phyloP scores from a whole-genome alignment of 1,140 invertebrate genomes.

The Psix sp. region DNA sequence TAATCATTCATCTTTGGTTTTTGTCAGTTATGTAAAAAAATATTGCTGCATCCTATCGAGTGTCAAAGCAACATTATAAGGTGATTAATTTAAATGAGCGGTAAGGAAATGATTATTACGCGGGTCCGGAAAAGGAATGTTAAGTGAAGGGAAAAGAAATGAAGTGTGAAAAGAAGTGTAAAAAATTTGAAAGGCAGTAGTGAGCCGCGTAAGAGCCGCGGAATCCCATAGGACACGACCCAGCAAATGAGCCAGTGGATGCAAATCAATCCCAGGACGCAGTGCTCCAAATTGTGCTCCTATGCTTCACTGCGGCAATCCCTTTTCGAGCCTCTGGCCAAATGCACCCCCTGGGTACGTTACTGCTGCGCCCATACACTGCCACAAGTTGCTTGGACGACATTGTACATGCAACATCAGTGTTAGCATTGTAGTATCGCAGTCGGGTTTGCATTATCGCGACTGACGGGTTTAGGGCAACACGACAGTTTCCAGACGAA shows the following conservation, averaged over 20 bases:
- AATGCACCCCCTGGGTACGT: constrained; percentile 67
- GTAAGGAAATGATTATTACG: too few species aligned
- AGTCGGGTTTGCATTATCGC: constrained; percentile 48
- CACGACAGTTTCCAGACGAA: constrained; percentile 35
- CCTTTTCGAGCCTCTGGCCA: constrained; percentile 66
- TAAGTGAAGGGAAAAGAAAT: constrained; percentile 28
- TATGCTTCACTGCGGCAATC: constrained; percentile 70
- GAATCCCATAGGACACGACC: constrained; percentile 67
- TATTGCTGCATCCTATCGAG: too few species aligned
- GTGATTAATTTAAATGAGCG: too few species aligned
- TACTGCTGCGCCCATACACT: constrained; percentile 40
- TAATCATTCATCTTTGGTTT: too few species aligned
- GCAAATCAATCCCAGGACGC: constrained; percentile 75
- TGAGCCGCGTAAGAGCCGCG: constrained; percentile 20
- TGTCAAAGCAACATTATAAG: too few species aligned
- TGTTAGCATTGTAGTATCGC: constrained; percentile 20
- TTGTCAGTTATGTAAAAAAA: too few species aligned
- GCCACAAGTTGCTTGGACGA: constrained; percentile 29
- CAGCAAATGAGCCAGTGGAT: constrained; percentile 74
- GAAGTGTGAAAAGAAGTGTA: constrained; percentile 20
- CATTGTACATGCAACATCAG: constrained; percentile 24
- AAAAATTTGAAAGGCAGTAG: constrained; percentile 5
- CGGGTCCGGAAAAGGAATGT: constrained; percentile 41
- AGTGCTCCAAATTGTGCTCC: constrained; percentile 69
- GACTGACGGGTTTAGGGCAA: constrained; percentile 37